A percentile compares a stretch with the other conserved stretches of the same genome.
phyloP scores from a whole-genome alignment of 2,888 invertebrate species.

The Matsumyia berberina region DNA sequence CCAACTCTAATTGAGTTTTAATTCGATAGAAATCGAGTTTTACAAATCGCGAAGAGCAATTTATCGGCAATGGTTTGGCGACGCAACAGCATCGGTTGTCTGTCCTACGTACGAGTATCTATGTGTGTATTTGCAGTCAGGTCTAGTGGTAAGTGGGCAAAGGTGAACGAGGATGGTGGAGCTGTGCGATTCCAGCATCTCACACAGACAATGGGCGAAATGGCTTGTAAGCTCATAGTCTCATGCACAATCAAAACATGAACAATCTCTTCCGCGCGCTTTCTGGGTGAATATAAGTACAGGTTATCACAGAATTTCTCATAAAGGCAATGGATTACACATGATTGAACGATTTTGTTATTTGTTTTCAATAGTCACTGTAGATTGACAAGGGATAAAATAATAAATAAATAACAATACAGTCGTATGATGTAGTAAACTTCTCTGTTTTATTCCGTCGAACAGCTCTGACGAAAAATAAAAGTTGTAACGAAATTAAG shows the following conservation, averaged over 20 bases:
- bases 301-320: conserved; percentile 2
- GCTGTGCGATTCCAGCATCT: conserved; percentile 17
- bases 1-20: conserved; percentile 39
- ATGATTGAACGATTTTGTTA: too few relatives aligned
- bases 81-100: conserved; percentile 5
- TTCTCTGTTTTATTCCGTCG: too few relatives aligned
- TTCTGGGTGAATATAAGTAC: conserved; percentile 12
- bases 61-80: conserved; percentile 23
- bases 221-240: conserved; percentile 5
- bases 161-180: conserved; percentile 8
- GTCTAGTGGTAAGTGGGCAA: too few relatives aligned
- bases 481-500: too few relatives aligned
- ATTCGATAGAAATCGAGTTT: conserved; percentile 40
- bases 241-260: conserved; percentile 3
- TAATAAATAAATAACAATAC: too few relatives aligned
- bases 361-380: too few relatives aligned
- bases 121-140: too few relatives aligned
- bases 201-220: background rate
- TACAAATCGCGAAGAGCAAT: conserved; percentile 19
- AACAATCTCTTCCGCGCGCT: conserved; percentile 37
- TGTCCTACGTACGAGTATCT: background rate
- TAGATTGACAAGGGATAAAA: too few relatives aligned
- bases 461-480: too few relatives aligned
- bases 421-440: too few relatives aligned
- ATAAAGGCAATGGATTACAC: background rate